Conservation (phyloP, 1,140 invertebrate genomes). For the silkworm (Bombyx mori) region DNA sequence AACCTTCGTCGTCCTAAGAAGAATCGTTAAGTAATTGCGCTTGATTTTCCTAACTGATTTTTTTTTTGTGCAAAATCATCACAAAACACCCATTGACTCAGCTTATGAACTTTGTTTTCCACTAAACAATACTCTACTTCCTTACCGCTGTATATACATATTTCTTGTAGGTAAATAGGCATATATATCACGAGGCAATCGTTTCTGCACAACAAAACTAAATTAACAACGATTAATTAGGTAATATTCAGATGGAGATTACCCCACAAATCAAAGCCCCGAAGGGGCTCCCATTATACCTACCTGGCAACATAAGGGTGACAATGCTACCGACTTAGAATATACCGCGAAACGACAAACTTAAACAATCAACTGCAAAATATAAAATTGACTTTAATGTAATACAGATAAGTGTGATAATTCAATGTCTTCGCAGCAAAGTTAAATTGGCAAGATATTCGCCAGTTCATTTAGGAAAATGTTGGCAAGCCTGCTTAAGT, state of each 20-base stretch:
- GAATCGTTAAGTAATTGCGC: no score
- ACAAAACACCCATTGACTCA: no score
- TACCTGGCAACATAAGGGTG: constrained; percentile 32
- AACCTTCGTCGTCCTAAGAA: not conserved
- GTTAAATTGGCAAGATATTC: constrained; percentile 23
- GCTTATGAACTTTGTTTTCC: no score
- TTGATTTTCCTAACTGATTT: no score
- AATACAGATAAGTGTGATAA: constrained; percentile 4
- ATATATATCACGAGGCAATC: not conserved
- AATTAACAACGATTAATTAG: constrained; percentile 32
- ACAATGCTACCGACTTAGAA: constrained; percentile 35
- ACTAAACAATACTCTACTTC: no score
- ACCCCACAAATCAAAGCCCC: constrained; percentile 45
- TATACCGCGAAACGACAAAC: constrained; percentile 17
- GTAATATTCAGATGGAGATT: constrained; percentile 33
- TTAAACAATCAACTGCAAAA: constrained; percentile 8
- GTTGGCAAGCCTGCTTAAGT: constrained; percentile 61
- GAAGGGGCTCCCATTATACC: constrained; percentile 14
- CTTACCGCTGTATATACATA: no score
- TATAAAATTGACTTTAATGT: constrained; percentile 9
- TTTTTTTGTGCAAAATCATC: no score
- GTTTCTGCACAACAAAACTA: constrained; percentile 9
- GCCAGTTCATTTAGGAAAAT: constrained; percentile 64
- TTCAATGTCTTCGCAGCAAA: constrained; percentile 7
- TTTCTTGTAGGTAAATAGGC: no score